Conservation (phyloP, 2,888 invertebrate genomes). For the Chaitophorus viminalis region DNA sequence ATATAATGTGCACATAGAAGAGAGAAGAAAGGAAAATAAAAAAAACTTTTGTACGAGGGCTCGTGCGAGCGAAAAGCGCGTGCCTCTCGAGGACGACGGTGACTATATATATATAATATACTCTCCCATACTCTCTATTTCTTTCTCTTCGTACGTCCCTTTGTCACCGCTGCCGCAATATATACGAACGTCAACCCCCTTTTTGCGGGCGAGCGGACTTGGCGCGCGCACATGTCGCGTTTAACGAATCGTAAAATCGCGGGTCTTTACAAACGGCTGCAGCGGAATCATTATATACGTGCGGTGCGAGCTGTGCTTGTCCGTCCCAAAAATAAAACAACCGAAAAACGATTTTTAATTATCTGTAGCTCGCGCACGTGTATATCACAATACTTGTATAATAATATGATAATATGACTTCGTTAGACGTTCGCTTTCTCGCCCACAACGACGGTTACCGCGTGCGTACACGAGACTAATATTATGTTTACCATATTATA, state of each 20-base stretch:
- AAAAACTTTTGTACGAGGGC: not conserved
- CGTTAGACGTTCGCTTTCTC: constrained; percentile 12
- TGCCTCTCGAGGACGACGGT: not conserved
- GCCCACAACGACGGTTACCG: not conserved
- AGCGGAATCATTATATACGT: not conserved
- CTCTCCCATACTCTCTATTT: not conserved
- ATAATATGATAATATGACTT: constrained; percentile 26
- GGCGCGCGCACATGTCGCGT: not conserved
- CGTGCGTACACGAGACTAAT: too few species aligned
- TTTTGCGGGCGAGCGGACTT: not conserved
- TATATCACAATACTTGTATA: too few species aligned
- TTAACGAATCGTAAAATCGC: constrained; percentile 25
- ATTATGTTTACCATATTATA: not conserved
- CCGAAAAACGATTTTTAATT: constrained; percentile 36
- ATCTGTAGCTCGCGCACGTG: not conserved
- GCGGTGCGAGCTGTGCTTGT: not conserved
- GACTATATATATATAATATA: not conserved
- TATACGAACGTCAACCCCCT: not conserved
- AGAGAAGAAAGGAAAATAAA: not conserved
- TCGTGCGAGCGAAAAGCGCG: not conserved
- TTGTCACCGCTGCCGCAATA: not conserved
- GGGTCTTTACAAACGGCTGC: not conserved
- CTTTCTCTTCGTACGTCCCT: not conserved
- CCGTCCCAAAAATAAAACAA: constrained; percentile 26
- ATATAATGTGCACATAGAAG: not conserved